Evolutionary conservation across 2,113 vertebrate species (phyloP), one percentile per base, ranked within the genome.

Genomic region (Leptobrachium leishanense): DNA sequence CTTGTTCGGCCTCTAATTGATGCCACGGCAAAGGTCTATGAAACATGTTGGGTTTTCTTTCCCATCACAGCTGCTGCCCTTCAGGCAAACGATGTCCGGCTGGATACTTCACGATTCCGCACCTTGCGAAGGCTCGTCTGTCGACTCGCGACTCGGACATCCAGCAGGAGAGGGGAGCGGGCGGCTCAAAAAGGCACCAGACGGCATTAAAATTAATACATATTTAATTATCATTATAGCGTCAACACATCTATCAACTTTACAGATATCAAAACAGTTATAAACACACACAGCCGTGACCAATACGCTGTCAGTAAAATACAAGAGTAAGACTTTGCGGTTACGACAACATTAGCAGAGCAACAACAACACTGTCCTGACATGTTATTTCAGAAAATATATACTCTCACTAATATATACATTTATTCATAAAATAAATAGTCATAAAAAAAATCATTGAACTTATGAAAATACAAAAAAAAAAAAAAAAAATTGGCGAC

Each of bases 361-460:
- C 82, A 81, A 91, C 86, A 89, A 92, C 91, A 90, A 93, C 92
- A 93, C 90, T 92, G 91, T 89, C 89, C 88, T 44, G 43, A 90
- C 77, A 88, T 90, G 82, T 89, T 88, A 88, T 89, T 90, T 94
- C 87, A 76, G 92, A 89, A 94, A 94, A 95, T 95, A 96, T 95
- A 95, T 94, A 95, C 89, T 93, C 92, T 95, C 90, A 86, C 94
- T 95, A 94, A 94, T 95, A 96, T 95, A 87, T 94, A 96, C 95
- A 96, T 89, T 89, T 90, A 84, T 90, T 88, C 84, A 89, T 90
- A 86, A 94, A 96, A 96, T 96, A 96, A 96, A 96, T 96, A 96
- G 93, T 94, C 90, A 94, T 93, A 91, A 91, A 95, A 94, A 69
- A 91, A 90, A 88, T 85, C 88, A 91, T 92, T 86, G 62, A 87